Base-by-base conservation (phyloP, 2,797 vertebrate species). In the Orientallactaga sibirica region DNA sequence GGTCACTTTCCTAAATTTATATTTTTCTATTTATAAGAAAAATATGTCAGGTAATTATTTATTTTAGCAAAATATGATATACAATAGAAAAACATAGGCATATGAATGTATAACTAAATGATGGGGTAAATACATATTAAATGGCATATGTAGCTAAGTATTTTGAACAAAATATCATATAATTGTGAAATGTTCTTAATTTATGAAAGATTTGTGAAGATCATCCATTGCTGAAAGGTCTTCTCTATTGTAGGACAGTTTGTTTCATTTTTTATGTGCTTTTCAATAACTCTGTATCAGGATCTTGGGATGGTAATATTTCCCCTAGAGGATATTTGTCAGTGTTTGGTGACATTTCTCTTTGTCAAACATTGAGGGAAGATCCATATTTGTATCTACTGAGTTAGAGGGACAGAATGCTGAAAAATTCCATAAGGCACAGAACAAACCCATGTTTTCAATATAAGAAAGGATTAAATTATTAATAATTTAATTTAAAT, bases 181-280 rank as follows among this genome's bases (percentile, higher is more conserved):
- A 27, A 2, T 67, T 71, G 0, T 71, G 76, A 87, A 67, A 77
- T 70, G 9, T 16, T 88, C 11, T 76, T 11, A 58, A 52, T 82
- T 67, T 86, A 41, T 91, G 27, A 93, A 94, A 71, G 18, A 80
- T 62, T 19, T 71, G 37, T 62, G 79, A 25, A 88, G 37, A 71
- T 58, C 62, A 67, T 55, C 3, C 66, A 15, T 66, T 85, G 3
- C 22, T 82, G 3, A 8, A 74, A 52, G 29, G 16, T 84, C 11
- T n/a, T 20, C 61, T 52, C 61, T 70, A 3, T 41, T 68, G 5
- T 61, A 78, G 24, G 11, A 48, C 70, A 58, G 29, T 70, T 95
- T 92, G 58, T 79, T 90, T 83, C 20, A 61, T 33, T 52, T 15
- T 94, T 90, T 62, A 7, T 78, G 1, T 82, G 25, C 78, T 88